Percentiles rank a stretch among this genome's conserved stretches.
phyloP scores from a whole-genome alignment of 30 jellyfish, hydroid and myxozoan genomes.

The Hydra vulgaris region DNA sequence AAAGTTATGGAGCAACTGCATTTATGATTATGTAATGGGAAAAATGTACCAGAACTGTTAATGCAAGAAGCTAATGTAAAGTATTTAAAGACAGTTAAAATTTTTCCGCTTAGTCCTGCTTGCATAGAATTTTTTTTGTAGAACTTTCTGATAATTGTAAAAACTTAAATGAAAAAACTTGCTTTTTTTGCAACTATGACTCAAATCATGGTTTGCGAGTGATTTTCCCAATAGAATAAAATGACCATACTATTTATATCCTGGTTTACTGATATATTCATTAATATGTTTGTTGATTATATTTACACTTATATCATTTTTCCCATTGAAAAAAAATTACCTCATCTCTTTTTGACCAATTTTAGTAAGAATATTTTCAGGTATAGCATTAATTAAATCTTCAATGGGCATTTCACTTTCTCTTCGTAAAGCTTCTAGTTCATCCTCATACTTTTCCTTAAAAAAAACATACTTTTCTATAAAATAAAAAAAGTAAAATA shows the following conservation, averaged over 20 bases:
- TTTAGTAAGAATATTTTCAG: neutral
- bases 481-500: too few species aligned
- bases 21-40: neutral
- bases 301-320: too few species aligned
- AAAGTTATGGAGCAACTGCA: conserved; percentile 4
- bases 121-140: neutral
- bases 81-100: neutral
- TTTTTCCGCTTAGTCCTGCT: conserved; percentile 5
- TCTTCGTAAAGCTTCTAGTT: conserved; percentile 54
- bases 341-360: neutral
- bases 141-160: too few species aligned
- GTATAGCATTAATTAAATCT: conserved; percentile 29
- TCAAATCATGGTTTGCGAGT: too few species aligned
- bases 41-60: neutral
- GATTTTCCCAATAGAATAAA: too few species aligned
- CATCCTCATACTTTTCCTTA: conserved; percentile 53
- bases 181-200: too few species aligned
- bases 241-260: too few species aligned
- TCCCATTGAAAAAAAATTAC: too few species aligned
- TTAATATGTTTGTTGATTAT: too few species aligned
- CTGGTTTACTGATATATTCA: too few species aligned
- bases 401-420: conserved; percentile 90
- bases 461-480: conserved; percentile 17
- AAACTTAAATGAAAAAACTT: too few species aligned
- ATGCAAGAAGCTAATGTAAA: too few species aligned